Conservation (phyloP, 2,888 invertebrate genomes). For the Trissolcus brochymenae region DNA sequence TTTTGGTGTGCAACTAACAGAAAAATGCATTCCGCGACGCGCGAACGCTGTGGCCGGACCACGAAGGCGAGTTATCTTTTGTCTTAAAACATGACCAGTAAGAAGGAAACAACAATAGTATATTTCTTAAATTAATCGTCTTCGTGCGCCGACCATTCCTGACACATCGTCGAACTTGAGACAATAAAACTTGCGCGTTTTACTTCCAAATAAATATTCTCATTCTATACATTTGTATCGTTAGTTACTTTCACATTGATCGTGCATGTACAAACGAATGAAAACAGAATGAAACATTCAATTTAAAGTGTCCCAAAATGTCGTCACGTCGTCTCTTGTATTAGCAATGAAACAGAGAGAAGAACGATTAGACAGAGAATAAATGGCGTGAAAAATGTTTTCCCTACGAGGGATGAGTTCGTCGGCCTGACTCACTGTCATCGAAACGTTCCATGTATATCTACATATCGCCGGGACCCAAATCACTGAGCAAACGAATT, state of each 20-base stretch:
- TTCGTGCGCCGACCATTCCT: slow-evolving; percentile 21
- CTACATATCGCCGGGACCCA: slow-evolving; percentile 55
- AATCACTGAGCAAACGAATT: slow-evolving; percentile 34
- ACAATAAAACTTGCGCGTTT: slow-evolving; percentile 60
- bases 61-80: slow-evolving; percentile 11
- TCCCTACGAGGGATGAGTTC: slow-evolving; percentile 36
- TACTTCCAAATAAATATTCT: slow-evolving; percentile 47
- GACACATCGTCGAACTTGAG: slow-evolving; percentile 43
- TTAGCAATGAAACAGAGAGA: slow-evolving; percentile 9
- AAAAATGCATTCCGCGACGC: slow-evolving; percentile 44
- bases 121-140: slow-evolving; percentile 28
- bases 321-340: slow-evolving; percentile 50
- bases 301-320: slow-evolving; percentile 30
- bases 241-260: slow-evolving; percentile 51
- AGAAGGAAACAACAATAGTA: neutral
- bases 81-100: neutral
- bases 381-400: slow-evolving; percentile 34
- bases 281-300: neutral
- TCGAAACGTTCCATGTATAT: slow-evolving; percentile 56
- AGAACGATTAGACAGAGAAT: slow-evolving; percentile 15
- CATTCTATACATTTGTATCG: slow-evolving; percentile 55
- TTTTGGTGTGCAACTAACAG: slow-evolving; percentile 49
- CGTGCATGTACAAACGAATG: slow-evolving; percentile 41
- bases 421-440: slow-evolving; percentile 55
- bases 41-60: slow-evolving; percentile 21